These are phyloP conservation scores for Rhadina sibilatrix DNA, from an alignment of 2,113 vertebrate genomes.

Conservation along the genomic window DNA sequence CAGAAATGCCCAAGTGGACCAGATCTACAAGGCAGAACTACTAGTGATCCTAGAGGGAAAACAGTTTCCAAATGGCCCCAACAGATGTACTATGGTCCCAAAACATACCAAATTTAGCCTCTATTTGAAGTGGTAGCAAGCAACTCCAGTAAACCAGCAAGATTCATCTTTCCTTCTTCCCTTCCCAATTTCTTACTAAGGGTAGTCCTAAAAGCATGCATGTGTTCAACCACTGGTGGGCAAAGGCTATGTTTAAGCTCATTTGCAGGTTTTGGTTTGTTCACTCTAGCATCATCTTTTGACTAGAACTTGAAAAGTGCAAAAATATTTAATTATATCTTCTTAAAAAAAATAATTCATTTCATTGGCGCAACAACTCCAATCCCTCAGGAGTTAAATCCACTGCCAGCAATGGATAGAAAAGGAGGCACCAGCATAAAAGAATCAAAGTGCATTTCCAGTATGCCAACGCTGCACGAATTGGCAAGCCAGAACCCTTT, in stretches of 20 bases:
- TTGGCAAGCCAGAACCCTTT: constrained; percentile 26
- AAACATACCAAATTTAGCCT: neutral
- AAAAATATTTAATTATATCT: constrained; percentile 60
- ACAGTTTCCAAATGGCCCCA: neutral
- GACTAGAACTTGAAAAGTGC: constrained; percentile 62
- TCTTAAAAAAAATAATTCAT: constrained; percentile 51
- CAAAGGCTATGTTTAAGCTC: neutral
- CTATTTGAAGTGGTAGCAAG: neutral
- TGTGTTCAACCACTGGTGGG: neutral
- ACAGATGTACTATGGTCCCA: neutral
- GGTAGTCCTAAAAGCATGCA: neutral
- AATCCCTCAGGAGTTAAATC: neutral
- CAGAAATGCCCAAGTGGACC: neutral
- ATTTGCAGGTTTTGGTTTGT: neutral
- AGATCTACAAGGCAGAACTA: neutral
- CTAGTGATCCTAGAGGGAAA: neutral
- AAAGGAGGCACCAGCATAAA: constrained; percentile 37
- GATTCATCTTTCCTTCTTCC: neutral
- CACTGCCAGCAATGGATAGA: constrained; percentile 67
- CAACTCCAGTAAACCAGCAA: neutral
- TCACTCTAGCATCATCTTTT: neutral
- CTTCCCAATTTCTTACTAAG: neutral
- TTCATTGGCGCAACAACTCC: constrained; percentile 8
- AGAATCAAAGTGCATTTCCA: constrained; percentile 71
- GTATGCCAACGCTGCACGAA: constrained; percentile 33